Percentiles rank a stretch among this genome's conserved stretches.
phyloP scores from a whole-genome alignment of 2,888 invertebrate genomes.

The Phyllotreta striolata region DNA sequence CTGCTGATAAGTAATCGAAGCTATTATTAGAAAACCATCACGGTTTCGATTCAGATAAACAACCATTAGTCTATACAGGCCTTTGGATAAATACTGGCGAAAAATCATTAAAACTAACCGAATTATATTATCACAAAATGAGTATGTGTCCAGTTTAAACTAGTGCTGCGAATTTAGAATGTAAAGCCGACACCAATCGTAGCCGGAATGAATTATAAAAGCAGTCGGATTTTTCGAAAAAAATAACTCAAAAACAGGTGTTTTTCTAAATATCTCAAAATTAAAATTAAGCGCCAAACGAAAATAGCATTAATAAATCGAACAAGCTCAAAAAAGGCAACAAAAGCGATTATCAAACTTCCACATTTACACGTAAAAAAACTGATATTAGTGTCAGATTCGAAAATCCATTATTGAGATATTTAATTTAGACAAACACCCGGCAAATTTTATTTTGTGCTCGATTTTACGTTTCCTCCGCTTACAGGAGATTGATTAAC shows the following conservation, averaged over 20 bases:
- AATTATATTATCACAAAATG: conserved; percentile 53
- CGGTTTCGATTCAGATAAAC: too few species aligned
- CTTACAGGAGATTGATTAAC: conserved; percentile 16
- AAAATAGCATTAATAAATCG: too few species aligned
- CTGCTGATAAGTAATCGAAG: too few species aligned
- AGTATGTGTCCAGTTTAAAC: conserved; percentile 49
- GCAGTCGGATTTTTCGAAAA: conserved; percentile 21
- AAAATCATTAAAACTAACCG: conserved; percentile 47
- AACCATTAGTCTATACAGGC: background rate
- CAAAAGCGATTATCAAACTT: too few species aligned
- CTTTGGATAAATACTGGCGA: conserved; percentile 47
- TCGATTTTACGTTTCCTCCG: conserved; percentile 13
- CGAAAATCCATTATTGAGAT: background rate
- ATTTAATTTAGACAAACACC: conserved; percentile 25
- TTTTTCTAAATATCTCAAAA: too few species aligned
- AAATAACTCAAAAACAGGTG: too few species aligned
- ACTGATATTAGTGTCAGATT: too few species aligned
- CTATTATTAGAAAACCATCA: too few species aligned
- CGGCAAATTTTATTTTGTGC: conserved; percentile 40
- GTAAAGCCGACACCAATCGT: conserved; percentile 53
- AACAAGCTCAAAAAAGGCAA: too few species aligned
- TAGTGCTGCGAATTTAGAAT: conserved; percentile 50
- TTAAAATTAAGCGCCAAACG: too few species aligned
- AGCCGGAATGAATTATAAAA: conserved; percentile 37
- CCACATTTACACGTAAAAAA: too few species aligned